These are phyloP conservation scores for Sebastes minor DNA, from an alignment of 2,797 vertebrate species.

Conservation along the genomic window DNA sequence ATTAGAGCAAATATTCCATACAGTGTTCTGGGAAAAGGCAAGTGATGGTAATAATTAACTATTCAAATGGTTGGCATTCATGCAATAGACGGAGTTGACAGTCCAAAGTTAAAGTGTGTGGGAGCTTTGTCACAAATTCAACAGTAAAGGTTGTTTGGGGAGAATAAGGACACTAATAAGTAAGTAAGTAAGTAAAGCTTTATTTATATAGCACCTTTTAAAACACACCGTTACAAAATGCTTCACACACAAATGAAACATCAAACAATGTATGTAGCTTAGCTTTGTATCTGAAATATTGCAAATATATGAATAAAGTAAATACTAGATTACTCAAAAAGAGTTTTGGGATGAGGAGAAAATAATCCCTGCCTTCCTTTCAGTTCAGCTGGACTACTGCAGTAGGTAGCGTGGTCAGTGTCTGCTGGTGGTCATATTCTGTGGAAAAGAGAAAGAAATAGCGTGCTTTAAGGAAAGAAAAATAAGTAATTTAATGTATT, in stretches of 20 bases:
- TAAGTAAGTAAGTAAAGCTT: no score
- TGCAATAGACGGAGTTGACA: background rate
- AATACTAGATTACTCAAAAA: no score
- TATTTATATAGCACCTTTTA: no score
- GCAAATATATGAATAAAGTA: background rate
- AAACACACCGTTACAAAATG: no score
- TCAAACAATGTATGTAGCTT: no score
- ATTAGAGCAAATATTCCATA: background rate
- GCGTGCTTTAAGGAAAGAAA: background rate
- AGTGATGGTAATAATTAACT: conserved; percentile 19
- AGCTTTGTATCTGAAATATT: background rate
- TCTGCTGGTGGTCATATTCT: background rate
- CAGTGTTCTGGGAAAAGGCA: background rate
- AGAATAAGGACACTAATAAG: background rate
- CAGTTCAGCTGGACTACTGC: background rate
- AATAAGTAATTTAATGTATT: background rate
- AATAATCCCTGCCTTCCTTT: background rate
- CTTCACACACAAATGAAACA: no score
- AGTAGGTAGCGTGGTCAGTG: background rate
- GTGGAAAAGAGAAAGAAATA: background rate
- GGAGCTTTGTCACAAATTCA: background rate
- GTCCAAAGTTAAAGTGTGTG: conserved; percentile 1
- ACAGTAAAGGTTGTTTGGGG: background rate
- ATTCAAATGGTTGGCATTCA: background rate
- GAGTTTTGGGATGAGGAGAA: no score